These are phyloP conservation scores for Epiperipatus broadwayi DNA, from an alignment of 2,888 invertebrate genomes.

Conservation along the genomic window DNA sequence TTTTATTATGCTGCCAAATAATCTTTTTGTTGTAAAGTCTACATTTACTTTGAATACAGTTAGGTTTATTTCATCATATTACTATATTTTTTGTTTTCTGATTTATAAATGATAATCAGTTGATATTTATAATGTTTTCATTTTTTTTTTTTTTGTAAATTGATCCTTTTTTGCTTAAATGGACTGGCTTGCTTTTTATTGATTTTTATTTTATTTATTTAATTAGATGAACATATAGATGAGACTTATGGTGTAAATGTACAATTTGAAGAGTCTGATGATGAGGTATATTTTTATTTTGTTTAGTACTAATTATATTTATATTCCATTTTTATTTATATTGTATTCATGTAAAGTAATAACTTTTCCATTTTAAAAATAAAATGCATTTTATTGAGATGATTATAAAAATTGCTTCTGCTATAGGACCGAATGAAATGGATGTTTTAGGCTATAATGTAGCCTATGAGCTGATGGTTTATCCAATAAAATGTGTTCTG, in stretches of 20 bases:
- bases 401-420: no score
- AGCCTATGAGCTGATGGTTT: no score
- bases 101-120: no score
- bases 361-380: conserved; percentile 9
- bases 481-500: no score
- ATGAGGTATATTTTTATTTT: conserved; percentile 41
- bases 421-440: no score
- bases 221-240: conserved; percentile 74
- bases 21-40: no score
- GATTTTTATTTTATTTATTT: background rate
- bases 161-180: background rate
- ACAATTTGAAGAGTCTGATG: conserved; percentile 94
- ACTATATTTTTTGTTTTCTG: no score
- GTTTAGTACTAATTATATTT: background rate
- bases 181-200: conserved; percentile 3
- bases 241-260: conserved; percentile 98
- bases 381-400: conserved; percentile 1
- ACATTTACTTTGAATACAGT: no score
- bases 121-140: background rate
- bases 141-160: no score
- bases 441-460: no score
- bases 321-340: background rate
- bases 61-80: no score
- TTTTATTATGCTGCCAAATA: no score
- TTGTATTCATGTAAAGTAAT: background rate